Conservation (phyloP, 2,113 vertebrate genomes). For the Gallinago undulata region DNA sequence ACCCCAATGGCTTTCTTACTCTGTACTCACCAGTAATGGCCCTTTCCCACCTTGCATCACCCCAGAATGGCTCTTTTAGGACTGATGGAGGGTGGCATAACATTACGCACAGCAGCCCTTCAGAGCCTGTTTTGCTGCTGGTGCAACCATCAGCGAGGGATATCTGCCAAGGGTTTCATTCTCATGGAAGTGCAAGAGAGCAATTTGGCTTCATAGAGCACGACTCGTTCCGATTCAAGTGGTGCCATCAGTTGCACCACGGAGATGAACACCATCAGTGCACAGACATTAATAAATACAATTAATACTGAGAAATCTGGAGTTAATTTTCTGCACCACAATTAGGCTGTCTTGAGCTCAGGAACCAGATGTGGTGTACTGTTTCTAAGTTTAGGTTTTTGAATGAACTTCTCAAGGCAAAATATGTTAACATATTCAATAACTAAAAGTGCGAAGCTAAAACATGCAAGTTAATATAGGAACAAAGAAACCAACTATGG, state of each 20-base stretch:
- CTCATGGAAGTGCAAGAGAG: background rate
- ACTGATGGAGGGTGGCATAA: background rate
- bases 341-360: background rate
- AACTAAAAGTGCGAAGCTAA: background rate
- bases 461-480: background rate
- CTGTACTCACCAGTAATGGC: background rate
- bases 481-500: background rate
- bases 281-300: background rate
- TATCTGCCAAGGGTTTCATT: background rate
- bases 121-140: background rate
- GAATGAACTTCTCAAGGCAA: background rate
- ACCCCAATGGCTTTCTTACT: background rate
- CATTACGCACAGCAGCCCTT: background rate
- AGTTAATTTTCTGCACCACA: background rate
- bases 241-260: background rate
- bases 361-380: background rate
- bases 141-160: background rate
- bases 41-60: background rate
- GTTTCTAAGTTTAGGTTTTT: background rate
- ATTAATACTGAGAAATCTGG: background rate
- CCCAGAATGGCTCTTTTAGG: background rate
- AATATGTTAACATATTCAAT: background rate
- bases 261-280: background rate
- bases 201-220: background rate
- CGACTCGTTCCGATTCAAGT: background rate